phyloP scores from a whole-genome alignment of 2,797 vertebrate genomes.

The Lutra lutra region DNA sequence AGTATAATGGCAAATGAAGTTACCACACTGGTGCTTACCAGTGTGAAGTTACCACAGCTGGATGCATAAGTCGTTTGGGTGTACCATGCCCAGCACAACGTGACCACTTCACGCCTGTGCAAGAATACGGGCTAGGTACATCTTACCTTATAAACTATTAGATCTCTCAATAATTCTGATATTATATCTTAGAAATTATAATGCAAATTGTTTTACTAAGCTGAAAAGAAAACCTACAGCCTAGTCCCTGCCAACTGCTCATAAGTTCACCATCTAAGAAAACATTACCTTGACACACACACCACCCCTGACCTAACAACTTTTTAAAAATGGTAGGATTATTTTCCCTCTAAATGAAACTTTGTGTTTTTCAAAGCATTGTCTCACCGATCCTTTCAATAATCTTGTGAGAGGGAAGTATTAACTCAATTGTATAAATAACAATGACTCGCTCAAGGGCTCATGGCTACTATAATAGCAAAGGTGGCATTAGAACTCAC shows the following conservation, averaged over 20 bases:
- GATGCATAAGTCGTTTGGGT: neutral
- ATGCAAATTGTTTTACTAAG: slow-evolving; percentile 28
- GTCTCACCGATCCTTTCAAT: slow-evolving; percentile 51
- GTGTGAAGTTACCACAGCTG: neutral
- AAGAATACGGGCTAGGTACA: neutral
- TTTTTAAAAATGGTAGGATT: neutral
- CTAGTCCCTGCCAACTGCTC: neutral
- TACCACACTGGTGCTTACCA: neutral
- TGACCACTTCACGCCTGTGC: neutral
- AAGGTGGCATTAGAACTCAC: neutral
- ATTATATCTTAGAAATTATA: slow-evolving; percentile 46
- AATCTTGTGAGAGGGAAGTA: slow-evolving; percentile 29
- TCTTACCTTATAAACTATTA: neutral
- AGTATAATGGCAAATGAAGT: neutral
- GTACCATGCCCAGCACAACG: neutral
- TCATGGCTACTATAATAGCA: neutral
- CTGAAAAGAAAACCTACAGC: neutral
- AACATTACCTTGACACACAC: slow-evolving; percentile 23
- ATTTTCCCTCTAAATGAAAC: slow-evolving; percentile 22
- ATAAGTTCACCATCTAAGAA: slow-evolving; percentile 41
- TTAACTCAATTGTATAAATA: slow-evolving; percentile 57
- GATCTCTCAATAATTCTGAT: neutral
- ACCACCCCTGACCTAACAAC: neutral
- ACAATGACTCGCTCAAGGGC: neutral
- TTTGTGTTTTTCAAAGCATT: slow-evolving; percentile 43